Percentiles rank a stretch among this genome's conserved stretches.
Conservation (phyloP, 1,140 invertebrate species). For the Lordiphosa collinella region DNA sequence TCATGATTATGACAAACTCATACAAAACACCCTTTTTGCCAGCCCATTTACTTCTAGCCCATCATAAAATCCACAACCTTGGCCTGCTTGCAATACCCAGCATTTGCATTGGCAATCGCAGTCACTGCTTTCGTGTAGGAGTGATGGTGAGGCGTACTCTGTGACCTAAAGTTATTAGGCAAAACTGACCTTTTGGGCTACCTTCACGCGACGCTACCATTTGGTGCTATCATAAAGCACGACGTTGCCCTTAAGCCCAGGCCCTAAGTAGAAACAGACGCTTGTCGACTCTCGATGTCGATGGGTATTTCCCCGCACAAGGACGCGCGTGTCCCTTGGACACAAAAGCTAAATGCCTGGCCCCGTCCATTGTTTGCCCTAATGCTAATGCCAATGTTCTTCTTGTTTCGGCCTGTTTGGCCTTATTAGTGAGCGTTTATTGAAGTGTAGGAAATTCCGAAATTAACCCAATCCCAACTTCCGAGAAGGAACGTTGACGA, state of each 20-base stretch:
- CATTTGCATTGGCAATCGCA: slow-evolving; percentile 24
- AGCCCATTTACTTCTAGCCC: background rate
- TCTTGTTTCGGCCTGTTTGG: slow-evolving; percentile 48
- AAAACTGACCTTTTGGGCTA: slow-evolving; percentile 56
- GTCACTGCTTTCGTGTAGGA: slow-evolving; percentile 72
- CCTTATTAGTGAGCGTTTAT: slow-evolving; percentile 70
- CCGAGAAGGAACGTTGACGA: slow-evolving; percentile 48
- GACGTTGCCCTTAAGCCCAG: slow-evolving; percentile 2
- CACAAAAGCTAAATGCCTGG: slow-evolving; percentile 62
- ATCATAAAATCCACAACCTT: slow-evolving; percentile 33
- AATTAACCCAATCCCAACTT: slow-evolving; percentile 64
- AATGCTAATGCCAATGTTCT: slow-evolving; percentile 61
- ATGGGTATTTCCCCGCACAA: slow-evolving; percentile 59
- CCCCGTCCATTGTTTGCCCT: slow-evolving; percentile 56
- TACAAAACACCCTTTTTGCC: slow-evolving; percentile 28
- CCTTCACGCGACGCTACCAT: slow-evolving; percentile 16
- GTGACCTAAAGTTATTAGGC: slow-evolving; percentile 75
- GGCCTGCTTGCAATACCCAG: background rate
- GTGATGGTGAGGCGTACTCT: slow-evolving; percentile 64
- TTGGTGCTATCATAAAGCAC: slow-evolving; percentile 22
- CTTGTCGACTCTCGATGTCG: slow-evolving; percentile 9
- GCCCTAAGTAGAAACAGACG: slow-evolving; percentile 69
- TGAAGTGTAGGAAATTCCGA: slow-evolving; percentile 57
- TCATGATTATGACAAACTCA: slow-evolving; percentile 25
- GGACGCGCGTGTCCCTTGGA: slow-evolving; percentile 63